phyloP scores from a whole-genome alignment of 2,797 vertebrate species.

The Onychomys leucogaster region DNA sequence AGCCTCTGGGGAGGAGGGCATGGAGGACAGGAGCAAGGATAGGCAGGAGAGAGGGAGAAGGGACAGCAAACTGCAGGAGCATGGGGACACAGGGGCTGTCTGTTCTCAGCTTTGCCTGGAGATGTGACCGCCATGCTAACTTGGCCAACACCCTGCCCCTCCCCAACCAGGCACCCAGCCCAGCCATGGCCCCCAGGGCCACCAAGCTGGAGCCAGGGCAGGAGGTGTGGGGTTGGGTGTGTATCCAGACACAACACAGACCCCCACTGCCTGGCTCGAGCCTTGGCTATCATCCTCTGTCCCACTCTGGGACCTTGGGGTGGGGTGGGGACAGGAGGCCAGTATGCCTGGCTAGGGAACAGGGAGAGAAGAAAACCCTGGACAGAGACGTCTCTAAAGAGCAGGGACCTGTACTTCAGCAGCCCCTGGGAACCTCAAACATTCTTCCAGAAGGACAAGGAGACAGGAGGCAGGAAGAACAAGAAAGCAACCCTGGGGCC shows the following conservation, averaged over 20 bases:
- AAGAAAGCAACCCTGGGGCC: not conserved
- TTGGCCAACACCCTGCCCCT: slow-evolving; percentile 73
- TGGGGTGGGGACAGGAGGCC: not conserved
- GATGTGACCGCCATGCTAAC: slow-evolving; percentile 84
- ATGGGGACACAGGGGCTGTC: slow-evolving; percentile 81
- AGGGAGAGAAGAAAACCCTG: not conserved
- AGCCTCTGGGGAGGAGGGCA: not conserved
- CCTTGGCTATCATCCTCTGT: slow-evolving; percentile 69
- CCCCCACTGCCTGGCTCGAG: slow-evolving; percentile 41
- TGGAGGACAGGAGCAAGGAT: not conserved
- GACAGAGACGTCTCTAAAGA: not conserved
- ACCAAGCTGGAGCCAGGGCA: slow-evolving; percentile 77
- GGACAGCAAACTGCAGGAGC: slow-evolving; percentile 67
- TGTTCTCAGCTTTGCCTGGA: slow-evolving; percentile 81
- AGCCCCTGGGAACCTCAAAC: not conserved
- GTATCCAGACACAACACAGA: slow-evolving; percentile 78
- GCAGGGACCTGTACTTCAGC: not conserved
- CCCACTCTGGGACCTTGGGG: slow-evolving; percentile 53
- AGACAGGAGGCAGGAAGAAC: not conserved
- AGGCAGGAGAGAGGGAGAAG: slow-evolving; percentile 49
- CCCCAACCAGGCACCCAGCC: slow-evolving; percentile 75
- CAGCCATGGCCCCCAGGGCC: slow-evolving; percentile 78
- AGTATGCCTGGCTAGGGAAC: slow-evolving; percentile 34
- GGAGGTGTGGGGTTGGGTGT: slow-evolving; percentile 78
- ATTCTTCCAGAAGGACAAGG: slow-evolving; percentile 7